Evolutionary conservation across 2,797 vertebrate species (phyloP), one percentile per base, ranked within the genome.

Genomic region (Furcifer pardalis): DNA sequence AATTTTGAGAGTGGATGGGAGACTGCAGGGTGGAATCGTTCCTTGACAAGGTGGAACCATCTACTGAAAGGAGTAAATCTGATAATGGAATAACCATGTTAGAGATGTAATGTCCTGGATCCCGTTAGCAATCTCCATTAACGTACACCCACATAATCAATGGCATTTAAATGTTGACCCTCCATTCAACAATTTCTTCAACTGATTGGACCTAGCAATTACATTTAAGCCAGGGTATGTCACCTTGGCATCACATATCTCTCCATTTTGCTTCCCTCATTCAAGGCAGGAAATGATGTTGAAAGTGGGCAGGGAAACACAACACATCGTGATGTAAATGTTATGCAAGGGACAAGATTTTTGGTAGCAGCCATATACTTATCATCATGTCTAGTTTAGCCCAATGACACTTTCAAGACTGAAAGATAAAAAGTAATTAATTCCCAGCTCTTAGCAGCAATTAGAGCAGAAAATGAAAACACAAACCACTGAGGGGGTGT

Each of bases 401-500:
- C 88, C 86, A 32, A 83, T 81, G 88, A 88, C 79, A 91, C 73
- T 63, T 90, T 69, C n/a, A 19, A 93, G 88, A 93, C 90, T 86
- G 71, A 93, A 94, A 88, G 87, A 91, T 89, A 94, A 93, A 84
- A 84, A 95, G 86, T 87, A 94, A 94, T 92, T 94, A 90, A 94
- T 94, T 88, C 89, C 86, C 77, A 78, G 81, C 85, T 91, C 75
- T 90, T 90, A 93, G 85, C 83, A 92, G 79, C 82, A 95, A 92
- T 90, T 94, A 93, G 93, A 93, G 73, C 66, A 76, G 86, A 92
- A 92, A 92, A 84, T 71, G 78, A 91, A 90, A 95, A 91, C 32
- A 72, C 10, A 88, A 90, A 72, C 86, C 9, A 86, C 25, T 6
- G 25, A 19, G 25, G 74, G 32, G 30, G 49, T 21, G 19, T 42